Base-by-base conservation (phyloP, 2,797 vertebrate genomes). In the Siniperca scherzeri region DNA sequence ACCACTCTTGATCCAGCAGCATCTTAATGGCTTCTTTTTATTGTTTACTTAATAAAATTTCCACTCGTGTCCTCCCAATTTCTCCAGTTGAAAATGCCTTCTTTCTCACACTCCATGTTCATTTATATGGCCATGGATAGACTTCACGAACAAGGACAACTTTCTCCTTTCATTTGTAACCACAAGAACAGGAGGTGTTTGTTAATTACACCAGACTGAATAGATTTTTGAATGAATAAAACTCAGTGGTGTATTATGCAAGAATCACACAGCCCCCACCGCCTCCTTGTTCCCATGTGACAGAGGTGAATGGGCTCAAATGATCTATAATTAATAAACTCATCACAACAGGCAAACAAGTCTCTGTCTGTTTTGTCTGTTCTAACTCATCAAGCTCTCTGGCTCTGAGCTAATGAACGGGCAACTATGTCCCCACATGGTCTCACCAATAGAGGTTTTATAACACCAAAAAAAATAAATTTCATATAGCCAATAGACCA, bases 341-440 rank as follows among this genome's bases (percentile, higher is more conserved):
- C 50, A 22, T 27, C 71, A 27, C 69, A 36, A 52, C 40, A 17
- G 38, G 22, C 38, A 70, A 87, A 82, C 57, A 73, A 69, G 36
- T 62, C 69, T 67, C 55, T 33, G 30, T 64, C 56, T 74, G 69
- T 83, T 33, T 46, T 21, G 25, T 80, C 53, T 82, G 65, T 69
- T 53, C 44, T 75, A 71, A 86, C 77, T 90, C 88, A 85, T 77
- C 73, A 68, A 42, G 61, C 48, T 60, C 60, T 82, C 78, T 64
- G 52, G 42, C 82, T 82, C 42, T 16, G 66, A 74, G 61, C 70
- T 86, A 55, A 87, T 60, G 48, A 90, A 76, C 60, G 69, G 81
- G 59, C 91, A 82, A 27, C 19, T 22, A 44, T 87, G 83, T 92
- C 87, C 87, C 55, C 22, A 64, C 48, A 85, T 80, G 73, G 77